These are phyloP conservation scores for Pipistrellus nathusii DNA, from an alignment of 2,797 vertebrate species.

Conservation along the genomic window DNA sequence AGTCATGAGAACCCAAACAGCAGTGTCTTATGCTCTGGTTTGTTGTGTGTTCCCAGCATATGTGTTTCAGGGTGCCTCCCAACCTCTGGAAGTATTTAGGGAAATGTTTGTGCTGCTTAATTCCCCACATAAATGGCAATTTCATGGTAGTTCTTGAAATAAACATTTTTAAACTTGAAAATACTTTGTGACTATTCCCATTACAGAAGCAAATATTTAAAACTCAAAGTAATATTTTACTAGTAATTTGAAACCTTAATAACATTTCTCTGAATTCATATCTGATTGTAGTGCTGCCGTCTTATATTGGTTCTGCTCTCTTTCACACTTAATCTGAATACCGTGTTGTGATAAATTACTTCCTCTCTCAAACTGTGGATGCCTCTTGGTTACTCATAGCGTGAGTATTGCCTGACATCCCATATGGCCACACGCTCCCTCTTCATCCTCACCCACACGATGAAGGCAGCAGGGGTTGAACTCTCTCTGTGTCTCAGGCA, in stretches of 20 bases:
- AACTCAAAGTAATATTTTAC: constrained; percentile 72
- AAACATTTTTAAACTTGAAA: constrained; percentile 79
- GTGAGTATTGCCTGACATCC: not conserved
- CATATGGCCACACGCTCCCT: not conserved
- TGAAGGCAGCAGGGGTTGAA: not conserved
- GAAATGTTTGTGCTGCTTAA: constrained; percentile 79
- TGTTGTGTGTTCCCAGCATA: constrained; percentile 19
- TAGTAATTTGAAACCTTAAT: constrained; percentile 62
- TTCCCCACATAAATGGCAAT: constrained; percentile 80
- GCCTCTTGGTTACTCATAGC: not conserved
- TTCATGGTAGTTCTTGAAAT: constrained; percentile 81
- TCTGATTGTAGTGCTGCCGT: not conserved
- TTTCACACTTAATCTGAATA: constrained; percentile 24
- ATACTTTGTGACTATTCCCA: constrained; percentile 75
- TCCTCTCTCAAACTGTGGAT: not conserved
- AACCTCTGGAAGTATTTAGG: constrained; percentile 79
- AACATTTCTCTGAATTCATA: constrained; percentile 50
- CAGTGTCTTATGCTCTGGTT: not conserved
- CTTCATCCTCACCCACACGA: not conserved
- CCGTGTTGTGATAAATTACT: not conserved
- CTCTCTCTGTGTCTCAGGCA: not conserved
- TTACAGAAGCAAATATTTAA: constrained; percentile 76
- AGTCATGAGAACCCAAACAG: not conserved
- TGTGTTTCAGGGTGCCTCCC: constrained; percentile 38
- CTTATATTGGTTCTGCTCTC: constrained; percentile 5